Evolutionary conservation across 2,797 vertebrate species (phyloP).

Genomic region (Novumbra hubbsi): DNA sequence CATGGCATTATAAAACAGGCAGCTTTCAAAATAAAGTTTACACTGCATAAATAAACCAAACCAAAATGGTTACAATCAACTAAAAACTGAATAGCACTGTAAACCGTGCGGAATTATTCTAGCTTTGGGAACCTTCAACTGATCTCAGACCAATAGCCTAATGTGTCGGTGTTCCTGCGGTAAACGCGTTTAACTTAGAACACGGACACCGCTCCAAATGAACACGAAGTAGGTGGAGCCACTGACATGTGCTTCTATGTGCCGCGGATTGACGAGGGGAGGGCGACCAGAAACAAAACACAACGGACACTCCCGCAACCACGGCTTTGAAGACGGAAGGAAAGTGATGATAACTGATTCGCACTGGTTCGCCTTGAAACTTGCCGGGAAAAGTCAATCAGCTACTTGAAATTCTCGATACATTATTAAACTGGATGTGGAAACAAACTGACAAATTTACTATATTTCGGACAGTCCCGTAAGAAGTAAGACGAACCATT

Average conservation of each 20-base stretch:
- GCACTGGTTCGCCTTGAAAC: background rate
- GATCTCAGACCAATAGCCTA: background rate
- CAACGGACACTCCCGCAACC: conserved; percentile 21
- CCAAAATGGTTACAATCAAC: background rate
- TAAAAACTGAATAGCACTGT: background rate
- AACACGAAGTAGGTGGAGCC: conserved; percentile 18
- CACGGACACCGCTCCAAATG: background rate
- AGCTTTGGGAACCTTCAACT: background rate
- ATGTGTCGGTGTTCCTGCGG: background rate
- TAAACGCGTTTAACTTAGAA: background rate
- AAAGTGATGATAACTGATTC: background rate
- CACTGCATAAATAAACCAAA: background rate
- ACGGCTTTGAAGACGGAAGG: conserved; percentile 15
- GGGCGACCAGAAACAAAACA: conserved; percentile 22
- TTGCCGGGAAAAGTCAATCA: background rate
- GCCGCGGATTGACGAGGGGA: conserved; percentile 31
- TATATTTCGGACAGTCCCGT: background rate
- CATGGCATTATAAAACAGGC: background rate
- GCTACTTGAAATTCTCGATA: background rate
- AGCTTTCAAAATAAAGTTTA: background rate
- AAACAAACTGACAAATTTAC: background rate
- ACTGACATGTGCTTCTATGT: conserved; percentile 56
- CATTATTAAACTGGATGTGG: background rate
- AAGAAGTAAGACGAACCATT: background rate
- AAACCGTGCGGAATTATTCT: background rate